Conservation (phyloP, 1,140 invertebrate species). For the Drosophila virilis region DNA sequence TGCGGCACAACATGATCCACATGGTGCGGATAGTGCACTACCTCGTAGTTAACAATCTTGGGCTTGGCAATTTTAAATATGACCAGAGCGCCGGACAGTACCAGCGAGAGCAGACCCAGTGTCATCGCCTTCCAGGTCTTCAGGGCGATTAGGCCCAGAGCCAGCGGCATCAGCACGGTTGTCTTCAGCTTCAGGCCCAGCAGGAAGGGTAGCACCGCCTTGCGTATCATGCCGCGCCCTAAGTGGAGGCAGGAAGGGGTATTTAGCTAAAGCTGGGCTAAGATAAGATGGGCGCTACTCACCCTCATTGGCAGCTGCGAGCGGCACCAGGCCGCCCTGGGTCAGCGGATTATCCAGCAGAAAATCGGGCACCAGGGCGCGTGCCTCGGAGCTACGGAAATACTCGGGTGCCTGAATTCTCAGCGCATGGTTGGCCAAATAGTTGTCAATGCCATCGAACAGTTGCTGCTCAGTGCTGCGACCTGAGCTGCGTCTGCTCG, state of each 20-base stretch:
- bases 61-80: conserved; percentile 94
- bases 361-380: conserved; percentile 88
- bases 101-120: conserved; percentile 92
- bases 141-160: conserved; percentile 91
- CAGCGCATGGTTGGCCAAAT: conserved; percentile 87
- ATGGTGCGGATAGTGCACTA: conserved; percentile 91
- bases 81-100: conserved; percentile 91
- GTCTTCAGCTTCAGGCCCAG: conserved; percentile 93
- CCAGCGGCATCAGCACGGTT: conserved; percentile 91
- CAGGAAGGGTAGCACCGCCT: conserved; percentile 92
- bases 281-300: conserved; percentile 49
- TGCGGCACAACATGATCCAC: conserved; percentile 85
- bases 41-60: conserved; percentile 92
- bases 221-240: conserved; percentile 92
- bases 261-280: neutral
- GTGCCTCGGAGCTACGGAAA: conserved; percentile 85
- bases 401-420: conserved; percentile 87
- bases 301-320: conserved; percentile 87
- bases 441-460: conserved; percentile 88
- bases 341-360: conserved; percentile 87
- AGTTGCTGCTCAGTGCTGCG: conserved; percentile 80
- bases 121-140: conserved; percentile 95
- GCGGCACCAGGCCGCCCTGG: conserved; percentile 88
- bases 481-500: conserved; percentile 1
- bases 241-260: neutral